Conservation (phyloP, 64 coral and sea anemone species). For the Porites australiensis region DNA sequence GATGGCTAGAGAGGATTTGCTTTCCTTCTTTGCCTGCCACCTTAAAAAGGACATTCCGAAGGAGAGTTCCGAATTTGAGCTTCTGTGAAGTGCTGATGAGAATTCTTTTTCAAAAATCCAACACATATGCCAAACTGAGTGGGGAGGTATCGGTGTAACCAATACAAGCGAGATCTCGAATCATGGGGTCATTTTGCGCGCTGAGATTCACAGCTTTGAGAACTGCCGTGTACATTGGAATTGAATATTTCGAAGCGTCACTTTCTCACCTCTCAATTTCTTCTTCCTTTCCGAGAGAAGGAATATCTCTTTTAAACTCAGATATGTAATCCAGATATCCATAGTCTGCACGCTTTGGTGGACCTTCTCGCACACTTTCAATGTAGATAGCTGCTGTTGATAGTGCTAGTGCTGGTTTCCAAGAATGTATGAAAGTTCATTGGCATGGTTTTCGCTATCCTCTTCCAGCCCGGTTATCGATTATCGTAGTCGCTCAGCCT, state of each 20-base stretch:
- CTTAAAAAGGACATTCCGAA: constrained; percentile 90
- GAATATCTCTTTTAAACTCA: constrained; percentile 79
- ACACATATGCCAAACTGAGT: constrained; percentile 72
- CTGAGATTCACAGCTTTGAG: constrained; percentile 79
- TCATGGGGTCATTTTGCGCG: constrained; percentile 71
- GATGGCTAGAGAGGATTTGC: constrained; percentile 72
- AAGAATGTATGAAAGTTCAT: constrained; percentile 52
- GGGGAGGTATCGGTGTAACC: constrained; percentile 64
- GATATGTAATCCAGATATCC: constrained; percentile 76
- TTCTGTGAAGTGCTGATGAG: constrained; percentile 51
- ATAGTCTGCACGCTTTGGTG: constrained; percentile 61
- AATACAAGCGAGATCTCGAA: constrained; percentile 75
- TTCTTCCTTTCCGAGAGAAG: constrained; percentile 63
- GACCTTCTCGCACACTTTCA: constrained; percentile 78
- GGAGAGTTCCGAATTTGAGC: constrained; percentile 77
- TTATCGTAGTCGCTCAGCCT: constrained; percentile 67
- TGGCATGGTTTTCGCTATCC: not conserved
- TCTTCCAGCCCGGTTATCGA: constrained; percentile 53
- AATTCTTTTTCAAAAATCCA: constrained; percentile 68
- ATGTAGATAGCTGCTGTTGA: constrained; percentile 80
- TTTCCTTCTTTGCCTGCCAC: constrained; percentile 41
- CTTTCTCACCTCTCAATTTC: constrained; percentile 84
- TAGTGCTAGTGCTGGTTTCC: constrained; percentile 64
- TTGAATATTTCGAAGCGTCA: constrained; percentile 70
- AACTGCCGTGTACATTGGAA: constrained; percentile 69